Evolutionary conservation across 2,888 invertebrate species (phyloP), one percentile per base, ranked within the genome.

Genomic region (Heliconius ethilla): DNA sequence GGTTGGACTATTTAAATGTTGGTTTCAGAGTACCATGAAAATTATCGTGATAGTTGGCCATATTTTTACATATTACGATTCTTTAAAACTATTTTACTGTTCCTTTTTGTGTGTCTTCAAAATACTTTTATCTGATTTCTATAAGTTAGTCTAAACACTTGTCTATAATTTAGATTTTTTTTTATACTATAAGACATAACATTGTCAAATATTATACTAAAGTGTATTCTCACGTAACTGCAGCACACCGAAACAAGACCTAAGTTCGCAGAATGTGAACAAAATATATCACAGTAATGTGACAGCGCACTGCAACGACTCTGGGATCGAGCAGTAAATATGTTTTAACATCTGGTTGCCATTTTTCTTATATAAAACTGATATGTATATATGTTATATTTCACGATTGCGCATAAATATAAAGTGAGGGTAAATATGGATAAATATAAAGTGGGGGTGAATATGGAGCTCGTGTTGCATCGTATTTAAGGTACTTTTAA

Each of bases 261-360:
- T 29, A 67, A 73, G 73, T 77, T 73, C 59, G 40, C 67, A 40
- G 66, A 73, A 77, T 77, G 77, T 67, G 73, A 67, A 73, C 77
- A 66, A 74, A 67, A 77, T 77, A 77, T 74, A 77, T 77, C 73
- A 69, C 73, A 67, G 77, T 74, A 67, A 77, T 77, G 73, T 77
- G 77, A 77, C 77, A 77, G 77, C 40, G 55, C 67, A 69, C 67
- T 74, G 77, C 67, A 74, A 67, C 66, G 66, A 72, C 74, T 29
- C 77, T 77, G 33, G 77, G 67, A 77, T 74, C 77, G 73, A 77
- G 67, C 77, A 67, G 77, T 77, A 77, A 77, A 77, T 77, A 77
- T 73, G 67, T 77, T 74, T 77, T 27, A 77, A 73, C 77, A 77
- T 77, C 77, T 77, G 77, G 77, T 77, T 67, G 76, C 40, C 62